phyloP scores from a whole-genome alignment of 2,888 invertebrate genomes.

The Halocaridina rubra region DNA sequence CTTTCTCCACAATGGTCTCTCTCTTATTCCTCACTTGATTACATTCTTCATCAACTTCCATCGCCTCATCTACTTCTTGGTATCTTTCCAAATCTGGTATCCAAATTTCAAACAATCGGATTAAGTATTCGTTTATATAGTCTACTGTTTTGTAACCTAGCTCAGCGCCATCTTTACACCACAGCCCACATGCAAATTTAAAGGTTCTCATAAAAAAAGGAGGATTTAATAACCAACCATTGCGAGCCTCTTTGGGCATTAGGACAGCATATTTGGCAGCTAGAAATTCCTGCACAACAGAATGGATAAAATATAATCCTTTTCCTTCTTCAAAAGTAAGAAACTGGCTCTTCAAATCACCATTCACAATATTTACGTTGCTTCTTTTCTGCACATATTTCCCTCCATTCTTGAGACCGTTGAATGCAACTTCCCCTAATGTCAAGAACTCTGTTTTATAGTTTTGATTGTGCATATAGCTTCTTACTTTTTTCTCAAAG shows the following conservation, averaged over 20 bases:
- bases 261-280: neutral
- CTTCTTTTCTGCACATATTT: neutral
- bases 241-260: neutral
- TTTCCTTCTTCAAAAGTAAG: neutral
- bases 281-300: neutral
- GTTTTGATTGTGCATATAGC: too few relatives aligned
- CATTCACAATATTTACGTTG: neutral
- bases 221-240: neutral
- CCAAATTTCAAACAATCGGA: neutral
- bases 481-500: neutral
- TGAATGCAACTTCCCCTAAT: neutral
- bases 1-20: neutral
- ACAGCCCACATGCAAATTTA: constrained; percentile 6
- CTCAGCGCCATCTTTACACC: neutral
- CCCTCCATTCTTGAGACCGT: neutral
- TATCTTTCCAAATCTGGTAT: neutral
- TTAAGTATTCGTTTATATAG: neutral
- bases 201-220: neutral
- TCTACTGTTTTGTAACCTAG: neutral
- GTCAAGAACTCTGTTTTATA: neutral
- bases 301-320: neutral
- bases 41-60: neutral
- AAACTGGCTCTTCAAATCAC: neutral
- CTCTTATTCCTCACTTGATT: neutral
- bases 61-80: neutral